phyloP scores from a whole-genome alignment of 35 echinoderm and acorn worm genomes.

The Nesometra sesokonis region DNA sequence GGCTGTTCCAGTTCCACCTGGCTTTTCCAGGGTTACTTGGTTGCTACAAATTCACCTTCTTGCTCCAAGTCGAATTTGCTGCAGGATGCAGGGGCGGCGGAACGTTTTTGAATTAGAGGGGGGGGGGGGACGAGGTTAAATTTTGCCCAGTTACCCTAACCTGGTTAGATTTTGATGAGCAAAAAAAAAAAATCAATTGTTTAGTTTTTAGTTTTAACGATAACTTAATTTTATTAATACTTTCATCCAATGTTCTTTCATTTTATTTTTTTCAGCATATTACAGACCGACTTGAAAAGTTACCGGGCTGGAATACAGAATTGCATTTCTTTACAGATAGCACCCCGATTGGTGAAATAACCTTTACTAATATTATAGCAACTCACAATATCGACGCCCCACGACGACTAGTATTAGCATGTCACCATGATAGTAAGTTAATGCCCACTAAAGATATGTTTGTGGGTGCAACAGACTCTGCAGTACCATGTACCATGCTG shows the following conservation, averaged over 20 bases:
- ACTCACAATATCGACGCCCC: conserved; percentile 41
- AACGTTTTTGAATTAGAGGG: too few species aligned
- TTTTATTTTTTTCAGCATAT: conserved; percentile 51
- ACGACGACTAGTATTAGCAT: conserved; percentile 69
- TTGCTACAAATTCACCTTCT: too few species aligned
- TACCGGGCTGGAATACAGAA: conserved; percentile 61
- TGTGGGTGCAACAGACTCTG: conserved; percentile 87
- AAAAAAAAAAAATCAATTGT: not conserved
- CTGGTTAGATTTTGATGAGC: too few species aligned
- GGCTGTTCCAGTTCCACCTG: too few species aligned
- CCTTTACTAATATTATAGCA: conserved; percentile 75
- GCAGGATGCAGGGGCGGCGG: too few species aligned
- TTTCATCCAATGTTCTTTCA: not conserved
- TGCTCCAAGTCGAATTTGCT: too few species aligned
- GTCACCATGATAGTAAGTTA: conserved; percentile 89
- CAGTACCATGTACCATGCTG: conserved; percentile 86
- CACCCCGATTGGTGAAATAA: conserved; percentile 28
- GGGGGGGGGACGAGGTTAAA: too few species aligned
- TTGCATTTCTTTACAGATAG: conserved; percentile 30
- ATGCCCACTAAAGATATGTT: conserved; percentile 35
- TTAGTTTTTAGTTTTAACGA: not conserved
- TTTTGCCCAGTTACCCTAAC: too few species aligned
- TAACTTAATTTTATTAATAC: not conserved
- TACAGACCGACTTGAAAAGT: conserved; percentile 17
- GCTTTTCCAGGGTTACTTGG: too few species aligned